These are phyloP conservation scores for Microctenopoma stevenorrisi DNA, from an alignment of 2,797 vertebrate species.

Conservation along the genomic window DNA sequence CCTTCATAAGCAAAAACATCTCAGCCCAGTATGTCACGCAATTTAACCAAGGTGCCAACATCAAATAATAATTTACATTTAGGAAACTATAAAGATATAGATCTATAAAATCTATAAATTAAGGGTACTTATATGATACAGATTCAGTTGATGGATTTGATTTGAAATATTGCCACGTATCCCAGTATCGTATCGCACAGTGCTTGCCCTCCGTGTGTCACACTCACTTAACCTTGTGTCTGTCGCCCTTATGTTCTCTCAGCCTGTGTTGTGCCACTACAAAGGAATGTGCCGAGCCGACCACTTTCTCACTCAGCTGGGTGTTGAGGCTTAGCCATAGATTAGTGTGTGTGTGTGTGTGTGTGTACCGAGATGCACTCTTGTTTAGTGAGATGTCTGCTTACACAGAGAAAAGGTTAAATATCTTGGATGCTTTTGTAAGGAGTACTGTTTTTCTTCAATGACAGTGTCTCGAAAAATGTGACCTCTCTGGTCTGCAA, in stretches of 20 bases:
- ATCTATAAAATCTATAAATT: neutral
- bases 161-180: neutral
- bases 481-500: slow-evolving; percentile 9
- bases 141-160: neutral
- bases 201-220: slow-evolving; percentile 42
- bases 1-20: neutral
- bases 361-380: slow-evolving; percentile 29
- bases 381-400: slow-evolving; percentile 58
- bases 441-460: slow-evolving; percentile 34
- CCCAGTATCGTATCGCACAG: neutral
- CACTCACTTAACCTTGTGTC: slow-evolving; percentile 58
- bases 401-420: slow-evolving; percentile 37
- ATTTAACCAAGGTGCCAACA: neutral
- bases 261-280: slow-evolving; percentile 53
- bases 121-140: neutral
- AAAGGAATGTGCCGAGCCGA: slow-evolving; percentile 79
- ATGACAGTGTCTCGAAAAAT: slow-evolving; percentile 29
- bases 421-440: slow-evolving; percentile 44
- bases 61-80: neutral
- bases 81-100: neutral
- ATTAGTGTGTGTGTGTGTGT: slow-evolving; percentile 58
- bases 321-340: slow-evolving; percentile 69
- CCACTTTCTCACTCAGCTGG: slow-evolving; percentile 72
- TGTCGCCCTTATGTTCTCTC: slow-evolving; percentile 43
- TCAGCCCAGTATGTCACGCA: neutral